Conservation (phyloP, 2,797 vertebrate genomes). For the Phataginus tricuspis region DNA sequence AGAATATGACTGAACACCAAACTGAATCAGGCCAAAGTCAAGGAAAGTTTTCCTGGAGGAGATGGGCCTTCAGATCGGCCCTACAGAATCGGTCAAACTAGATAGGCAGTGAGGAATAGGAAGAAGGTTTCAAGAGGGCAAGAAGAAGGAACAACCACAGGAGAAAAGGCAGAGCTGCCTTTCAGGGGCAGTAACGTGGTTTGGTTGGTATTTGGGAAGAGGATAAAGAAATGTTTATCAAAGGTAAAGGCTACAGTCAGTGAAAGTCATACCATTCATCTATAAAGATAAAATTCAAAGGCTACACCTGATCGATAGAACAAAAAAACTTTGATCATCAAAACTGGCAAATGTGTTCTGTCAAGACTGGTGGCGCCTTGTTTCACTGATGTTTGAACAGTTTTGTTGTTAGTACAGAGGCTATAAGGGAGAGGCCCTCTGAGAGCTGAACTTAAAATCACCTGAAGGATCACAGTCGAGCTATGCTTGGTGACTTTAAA, state of each 20-base stretch:
- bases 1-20: not conserved
- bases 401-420: not conserved
- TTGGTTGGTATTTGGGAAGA: not conserved
- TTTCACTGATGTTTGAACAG: not conserved
- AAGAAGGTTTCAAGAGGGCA: not conserved
- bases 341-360: not conserved
- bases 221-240: not conserved
- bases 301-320: not conserved
- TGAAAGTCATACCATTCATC: not conserved
- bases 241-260: not conserved
- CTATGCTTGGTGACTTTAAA: not conserved
- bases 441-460: not conserved
- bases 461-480: not conserved
- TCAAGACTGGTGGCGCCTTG: not conserved
- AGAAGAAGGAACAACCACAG: not conserved
- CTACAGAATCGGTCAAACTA: not conserved
- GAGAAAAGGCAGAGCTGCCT: not conserved
- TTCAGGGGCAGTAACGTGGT: not conserved
- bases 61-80: not conserved
- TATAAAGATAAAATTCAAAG: conserved; percentile 32
- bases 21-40: not conserved
- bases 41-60: not conserved
- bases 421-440: not conserved
- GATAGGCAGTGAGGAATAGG: not conserved
- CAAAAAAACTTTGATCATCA: not conserved